These are phyloP conservation scores for Drosophila biarmipes DNA, from an alignment of 1,140 invertebrate species.

Conservation along the genomic window DNA sequence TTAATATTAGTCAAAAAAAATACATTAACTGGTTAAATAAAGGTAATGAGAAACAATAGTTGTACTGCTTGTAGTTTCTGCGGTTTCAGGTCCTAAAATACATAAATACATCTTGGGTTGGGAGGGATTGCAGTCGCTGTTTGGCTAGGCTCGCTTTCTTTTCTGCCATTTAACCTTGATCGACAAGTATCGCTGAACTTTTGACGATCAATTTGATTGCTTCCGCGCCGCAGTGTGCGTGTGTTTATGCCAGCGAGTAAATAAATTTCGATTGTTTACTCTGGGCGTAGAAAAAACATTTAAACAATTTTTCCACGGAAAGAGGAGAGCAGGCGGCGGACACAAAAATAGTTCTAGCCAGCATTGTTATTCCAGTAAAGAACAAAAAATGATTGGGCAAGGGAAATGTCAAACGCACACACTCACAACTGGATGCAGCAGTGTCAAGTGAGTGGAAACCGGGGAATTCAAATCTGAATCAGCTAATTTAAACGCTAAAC, in stretches of 20 bases:
- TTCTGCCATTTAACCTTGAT: constrained; percentile 70
- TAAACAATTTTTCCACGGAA: constrained; percentile 38
- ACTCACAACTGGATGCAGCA: constrained; percentile 39
- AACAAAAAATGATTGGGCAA: constrained; percentile 64
- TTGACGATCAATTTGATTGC: constrained; percentile 60
- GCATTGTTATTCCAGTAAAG: constrained; percentile 7
- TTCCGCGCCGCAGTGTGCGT: constrained; percentile 16
- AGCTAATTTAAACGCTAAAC: constrained; percentile 75
- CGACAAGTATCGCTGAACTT: constrained; percentile 72
- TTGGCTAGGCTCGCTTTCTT: constrained; percentile 59
- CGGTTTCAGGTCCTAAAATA: constrained; percentile 48
- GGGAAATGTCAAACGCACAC: constrained; percentile 56
- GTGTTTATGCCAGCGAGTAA: constrained; percentile 42
- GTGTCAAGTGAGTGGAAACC: constrained; percentile 24
- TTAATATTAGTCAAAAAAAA: constrained; percentile 34
- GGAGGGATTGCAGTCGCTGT: constrained; percentile 34
- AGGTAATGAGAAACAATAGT: constrained; percentile 54
- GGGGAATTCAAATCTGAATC: constrained; percentile 58
- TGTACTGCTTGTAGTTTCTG: constrained; percentile 76
- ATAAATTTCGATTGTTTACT: constrained; percentile 62
- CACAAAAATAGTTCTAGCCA: constrained; percentile 42
- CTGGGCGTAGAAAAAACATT: constrained; percentile 19
- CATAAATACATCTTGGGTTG: constrained; percentile 28
- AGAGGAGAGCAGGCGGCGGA: constrained; percentile 11
- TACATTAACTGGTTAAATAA: constrained; percentile 33